A percentile compares a stretch with the other conserved stretches of the same genome.
Conservation (phyloP, 2,888 invertebrate species). For the Empis stercorea region DNA sequence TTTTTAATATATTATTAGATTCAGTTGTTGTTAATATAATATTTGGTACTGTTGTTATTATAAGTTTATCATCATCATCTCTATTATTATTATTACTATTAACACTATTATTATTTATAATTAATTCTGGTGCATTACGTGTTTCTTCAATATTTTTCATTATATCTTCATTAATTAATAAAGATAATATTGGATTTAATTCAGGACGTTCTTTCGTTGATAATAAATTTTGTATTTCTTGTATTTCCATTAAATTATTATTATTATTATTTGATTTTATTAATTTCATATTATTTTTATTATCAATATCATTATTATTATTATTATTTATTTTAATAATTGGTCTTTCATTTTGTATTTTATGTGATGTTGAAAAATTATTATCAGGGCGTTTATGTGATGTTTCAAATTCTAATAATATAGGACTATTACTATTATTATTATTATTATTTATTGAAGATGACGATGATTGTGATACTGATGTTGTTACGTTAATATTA, state of each 20-base stretch:
- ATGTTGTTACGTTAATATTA: not conserved
- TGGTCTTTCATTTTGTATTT: constrained; percentile 17
- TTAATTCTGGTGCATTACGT: constrained; percentile 1
- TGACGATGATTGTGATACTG: not conserved
- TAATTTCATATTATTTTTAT: too few relatives aligned
- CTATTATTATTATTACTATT: too few relatives aligned
- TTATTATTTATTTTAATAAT: constrained; percentile 9
- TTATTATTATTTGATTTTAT: too few relatives aligned
- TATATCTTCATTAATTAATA: constrained; percentile 37
- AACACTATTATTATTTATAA: not conserved
- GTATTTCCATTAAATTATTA: constrained; percentile 18
- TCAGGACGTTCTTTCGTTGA: constrained; percentile 36
- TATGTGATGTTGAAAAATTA: constrained; percentile 30
- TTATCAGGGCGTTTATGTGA: constrained; percentile 48
- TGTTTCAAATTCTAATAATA: constrained; percentile 44
- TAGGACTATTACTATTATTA: not conserved
- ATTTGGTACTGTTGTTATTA: not conserved
- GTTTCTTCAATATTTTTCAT: constrained; percentile 40
- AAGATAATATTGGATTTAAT: constrained; percentile 36
- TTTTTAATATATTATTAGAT: constrained; percentile 13
- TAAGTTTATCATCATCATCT: too few relatives aligned
- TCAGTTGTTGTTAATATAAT: constrained; percentile 36
- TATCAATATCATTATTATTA: constrained; percentile 9
- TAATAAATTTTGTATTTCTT: constrained; percentile 27
- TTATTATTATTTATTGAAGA: not conserved